Conservation (phyloP, 2,888 invertebrate genomes). For the Pristionchus exspectatus region DNA sequence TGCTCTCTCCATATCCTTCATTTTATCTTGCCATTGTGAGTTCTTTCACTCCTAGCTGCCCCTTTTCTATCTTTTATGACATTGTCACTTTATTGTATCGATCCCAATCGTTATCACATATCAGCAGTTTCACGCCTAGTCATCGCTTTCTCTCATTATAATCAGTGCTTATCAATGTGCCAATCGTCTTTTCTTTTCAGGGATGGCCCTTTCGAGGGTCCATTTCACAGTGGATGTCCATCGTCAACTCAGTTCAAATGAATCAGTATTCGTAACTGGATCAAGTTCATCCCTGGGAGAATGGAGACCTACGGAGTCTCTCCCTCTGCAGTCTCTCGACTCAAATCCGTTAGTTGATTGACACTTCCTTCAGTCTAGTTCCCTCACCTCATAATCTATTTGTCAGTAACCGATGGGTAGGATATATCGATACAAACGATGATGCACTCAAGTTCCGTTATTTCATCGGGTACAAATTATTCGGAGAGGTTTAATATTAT, state of each 20-base stretch:
- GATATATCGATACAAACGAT: slow-evolving; percentile 65
- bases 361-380: neutral
- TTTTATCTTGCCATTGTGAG: neutral
- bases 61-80: neutral
- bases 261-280: slow-evolving; percentile 74
- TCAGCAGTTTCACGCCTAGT: slow-evolving; percentile 35
- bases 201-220: slow-evolving; percentile 39
- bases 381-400: neutral
- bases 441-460: slow-evolving; percentile 74
- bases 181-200: neutral
- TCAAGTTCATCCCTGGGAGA: slow-evolving; percentile 68
- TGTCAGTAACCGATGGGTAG: slow-evolving; percentile 67
- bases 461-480: slow-evolving; percentile 75
- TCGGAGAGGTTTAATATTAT: slow-evolving; percentile 64
- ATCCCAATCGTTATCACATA: neutral
- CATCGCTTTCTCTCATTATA: slow-evolving; percentile 25
- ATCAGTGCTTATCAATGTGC: slow-evolving; percentile 34
- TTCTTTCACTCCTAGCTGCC: neutral
- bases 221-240: slow-evolving; percentile 74
- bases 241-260: slow-evolving; percentile 61
- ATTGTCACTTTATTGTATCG: neutral
- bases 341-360: slow-evolving; percentile 62
- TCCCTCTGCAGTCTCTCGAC: slow-evolving; percentile 65
- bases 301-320: slow-evolving; percentile 72
- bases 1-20: neutral